Evolutionary conservation across 1,140 invertebrate genomes (phyloP).

Genomic region (Eriosoma lanigerum): DNA sequence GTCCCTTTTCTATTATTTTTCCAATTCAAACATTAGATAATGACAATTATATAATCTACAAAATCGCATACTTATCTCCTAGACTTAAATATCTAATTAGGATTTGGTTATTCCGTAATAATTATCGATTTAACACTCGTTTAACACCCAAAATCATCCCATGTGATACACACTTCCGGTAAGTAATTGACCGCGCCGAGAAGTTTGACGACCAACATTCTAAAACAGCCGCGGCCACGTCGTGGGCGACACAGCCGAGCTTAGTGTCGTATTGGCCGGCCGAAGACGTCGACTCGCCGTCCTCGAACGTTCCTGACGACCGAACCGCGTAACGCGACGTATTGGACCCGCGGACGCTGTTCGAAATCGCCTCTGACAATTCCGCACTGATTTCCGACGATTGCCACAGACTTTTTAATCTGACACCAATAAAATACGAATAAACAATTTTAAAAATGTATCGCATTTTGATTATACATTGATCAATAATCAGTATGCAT

Average conservation of each 20-base stretch:
- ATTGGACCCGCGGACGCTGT: not conserved
- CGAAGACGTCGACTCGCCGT: conserved; percentile 73
- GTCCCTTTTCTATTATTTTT: too few relatives aligned
- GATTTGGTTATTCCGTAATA: too few relatives aligned
- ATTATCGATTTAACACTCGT: too few relatives aligned
- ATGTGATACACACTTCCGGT: conserved; percentile 63
- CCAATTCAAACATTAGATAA: too few relatives aligned
- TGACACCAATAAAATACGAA: not conserved
- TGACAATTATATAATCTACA: too few relatives aligned
- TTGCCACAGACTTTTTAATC: conserved; percentile 43
- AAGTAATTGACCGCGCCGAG: conserved; percentile 72
- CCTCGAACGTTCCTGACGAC: conserved; percentile 74
- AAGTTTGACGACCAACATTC: conserved; percentile 81
- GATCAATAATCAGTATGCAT: too few relatives aligned
- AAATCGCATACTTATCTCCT: too few relatives aligned
- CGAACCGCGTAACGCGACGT: conserved; percentile 60
- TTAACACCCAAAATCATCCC: too few relatives aligned
- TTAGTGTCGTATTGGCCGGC: conserved; percentile 84
- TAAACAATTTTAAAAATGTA: too few relatives aligned
- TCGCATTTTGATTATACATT: too few relatives aligned
- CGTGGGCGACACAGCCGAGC: conserved; percentile 64
- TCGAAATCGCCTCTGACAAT: conserved; percentile 28
- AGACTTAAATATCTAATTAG: too few relatives aligned
- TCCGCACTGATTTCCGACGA: not conserved
- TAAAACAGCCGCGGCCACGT: conserved; percentile 65